These are phyloP conservation scores for Apoderus coryli DNA, from an alignment of 2,888 invertebrate species.

Conservation along the genomic window DNA sequence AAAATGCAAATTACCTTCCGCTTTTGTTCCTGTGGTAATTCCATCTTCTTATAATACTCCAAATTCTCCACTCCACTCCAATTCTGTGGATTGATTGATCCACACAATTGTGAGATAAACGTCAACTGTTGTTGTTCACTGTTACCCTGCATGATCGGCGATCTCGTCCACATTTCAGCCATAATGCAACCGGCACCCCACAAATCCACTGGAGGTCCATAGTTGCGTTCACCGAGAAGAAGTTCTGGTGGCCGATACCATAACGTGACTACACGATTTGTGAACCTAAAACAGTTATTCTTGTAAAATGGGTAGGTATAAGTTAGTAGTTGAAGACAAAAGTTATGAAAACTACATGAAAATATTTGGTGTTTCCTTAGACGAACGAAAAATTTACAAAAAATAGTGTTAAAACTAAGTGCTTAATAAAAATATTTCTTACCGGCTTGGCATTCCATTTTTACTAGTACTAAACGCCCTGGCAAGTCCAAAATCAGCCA, in stretches of 20 bases:
- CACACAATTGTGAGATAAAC: conserved; percentile 90
- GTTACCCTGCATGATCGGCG: conserved; percentile 90
- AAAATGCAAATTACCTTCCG: conserved; percentile 58
- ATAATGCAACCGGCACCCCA: conserved; percentile 98
- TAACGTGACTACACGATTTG: conserved; percentile 94
- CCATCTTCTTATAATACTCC: conserved; percentile 78
- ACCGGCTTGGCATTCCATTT: conserved; percentile 64
- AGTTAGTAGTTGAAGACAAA: background rate
- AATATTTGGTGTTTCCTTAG: no score
- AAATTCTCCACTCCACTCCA: conserved; percentile 90
- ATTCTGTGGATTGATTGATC: conserved; percentile 82
- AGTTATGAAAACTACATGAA: background rate
- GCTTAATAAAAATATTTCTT: no score
- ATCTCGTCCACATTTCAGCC: conserved; percentile 99
- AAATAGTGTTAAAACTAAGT: no score
- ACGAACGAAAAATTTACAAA: no score
- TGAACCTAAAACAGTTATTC: conserved; percentile 47
- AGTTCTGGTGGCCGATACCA: conserved; percentile 79
- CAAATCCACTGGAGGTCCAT: conserved; percentile 93
- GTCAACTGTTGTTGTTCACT: conserved; percentile 94
- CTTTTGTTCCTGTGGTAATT: conserved; percentile 75
- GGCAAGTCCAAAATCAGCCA: conserved; percentile 96
- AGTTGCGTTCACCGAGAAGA: conserved; percentile 74
- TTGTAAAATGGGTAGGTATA: conserved; percentile 1
- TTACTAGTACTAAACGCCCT: conserved; percentile 83